phyloP scores from a whole-genome alignment of 2,797 vertebrate species.

The Acipenser ruthenus region DNA sequence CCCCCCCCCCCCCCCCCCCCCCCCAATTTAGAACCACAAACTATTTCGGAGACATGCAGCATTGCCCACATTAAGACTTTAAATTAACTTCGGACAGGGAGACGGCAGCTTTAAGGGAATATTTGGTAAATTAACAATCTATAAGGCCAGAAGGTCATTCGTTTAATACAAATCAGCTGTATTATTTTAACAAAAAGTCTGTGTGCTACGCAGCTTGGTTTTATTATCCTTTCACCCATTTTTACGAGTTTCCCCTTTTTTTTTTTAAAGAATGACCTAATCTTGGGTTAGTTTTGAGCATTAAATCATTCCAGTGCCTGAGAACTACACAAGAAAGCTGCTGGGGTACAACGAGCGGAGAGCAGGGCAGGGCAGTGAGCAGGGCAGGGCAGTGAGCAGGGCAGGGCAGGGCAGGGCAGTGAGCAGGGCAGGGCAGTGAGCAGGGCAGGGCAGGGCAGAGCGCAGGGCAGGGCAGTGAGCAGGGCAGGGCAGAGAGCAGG shows the following conservation, averaged over 20 bases:
- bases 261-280: slow-evolving; percentile 65
- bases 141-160: slow-evolving; percentile 63
- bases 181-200: slow-evolving; percentile 58
- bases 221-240: slow-evolving; percentile 67
- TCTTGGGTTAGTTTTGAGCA: slow-evolving; percentile 60
- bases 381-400: no score
- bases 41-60: no score
- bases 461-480: no score
- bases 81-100: slow-evolving; percentile 47
- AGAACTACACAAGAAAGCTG: slow-evolving; percentile 34
- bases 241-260: slow-evolving; percentile 54
- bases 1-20: no score
- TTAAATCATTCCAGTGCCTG: slow-evolving; percentile 57
- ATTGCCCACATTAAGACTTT: background rate
- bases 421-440: no score
- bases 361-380: background rate
- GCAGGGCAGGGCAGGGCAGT: no score
- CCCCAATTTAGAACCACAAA: no score
- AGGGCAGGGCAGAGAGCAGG: background rate
- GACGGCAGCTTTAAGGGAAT: slow-evolving; percentile 66
- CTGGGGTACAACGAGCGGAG: background rate
- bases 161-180: slow-evolving; percentile 65
- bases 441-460: no score
- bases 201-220: slow-evolving; percentile 61
- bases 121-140: slow-evolving; percentile 70